These are phyloP conservation scores for Dorcus parallelipipedus DNA, from an alignment of 2,888 invertebrate genomes.

Conservation along the genomic window DNA sequence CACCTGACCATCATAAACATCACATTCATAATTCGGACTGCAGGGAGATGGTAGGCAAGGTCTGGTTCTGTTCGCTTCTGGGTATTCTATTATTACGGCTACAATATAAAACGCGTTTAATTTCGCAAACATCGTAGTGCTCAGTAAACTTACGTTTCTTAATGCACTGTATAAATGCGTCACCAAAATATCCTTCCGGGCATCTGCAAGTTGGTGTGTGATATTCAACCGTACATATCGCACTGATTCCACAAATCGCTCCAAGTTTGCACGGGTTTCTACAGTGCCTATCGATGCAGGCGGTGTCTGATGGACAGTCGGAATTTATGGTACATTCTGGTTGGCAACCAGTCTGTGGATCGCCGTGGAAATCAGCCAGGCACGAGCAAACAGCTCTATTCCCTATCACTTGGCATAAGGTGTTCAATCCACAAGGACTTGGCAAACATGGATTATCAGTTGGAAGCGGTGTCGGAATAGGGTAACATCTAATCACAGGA, in stretches of 20 bases:
- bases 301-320: conserved; percentile 70
- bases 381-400: conserved; percentile 76
- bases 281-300: conserved; percentile 74
- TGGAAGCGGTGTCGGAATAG: conserved; percentile 52
- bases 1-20: conserved; percentile 68
- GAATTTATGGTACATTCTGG: conserved; percentile 82
- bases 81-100: conserved; percentile 29
- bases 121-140: neutral
- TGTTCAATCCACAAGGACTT: conserved; percentile 75
- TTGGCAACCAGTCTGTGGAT: conserved; percentile 72
- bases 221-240: conserved; percentile 73
- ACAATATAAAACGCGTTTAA: conserved; percentile 11
- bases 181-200: conserved; percentile 72
- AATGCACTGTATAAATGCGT: conserved; percentile 74
- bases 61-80: conserved; percentile 59
- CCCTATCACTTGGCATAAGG: conserved; percentile 68
- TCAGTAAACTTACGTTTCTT: conserved; percentile 49
- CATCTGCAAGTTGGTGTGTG: conserved; percentile 83
- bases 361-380: conserved; percentile 67
- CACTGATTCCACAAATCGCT: conserved; percentile 75
- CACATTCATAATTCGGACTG: conserved; percentile 64
- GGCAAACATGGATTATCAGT: conserved; percentile 68
- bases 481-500: conserved; percentile 71
- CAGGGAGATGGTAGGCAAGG: conserved; percentile 80
- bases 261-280: conserved; percentile 67